phyloP scores from a whole-genome alignment of 2,113 vertebrate species.

The Phalacrocorax brasilianus region DNA sequence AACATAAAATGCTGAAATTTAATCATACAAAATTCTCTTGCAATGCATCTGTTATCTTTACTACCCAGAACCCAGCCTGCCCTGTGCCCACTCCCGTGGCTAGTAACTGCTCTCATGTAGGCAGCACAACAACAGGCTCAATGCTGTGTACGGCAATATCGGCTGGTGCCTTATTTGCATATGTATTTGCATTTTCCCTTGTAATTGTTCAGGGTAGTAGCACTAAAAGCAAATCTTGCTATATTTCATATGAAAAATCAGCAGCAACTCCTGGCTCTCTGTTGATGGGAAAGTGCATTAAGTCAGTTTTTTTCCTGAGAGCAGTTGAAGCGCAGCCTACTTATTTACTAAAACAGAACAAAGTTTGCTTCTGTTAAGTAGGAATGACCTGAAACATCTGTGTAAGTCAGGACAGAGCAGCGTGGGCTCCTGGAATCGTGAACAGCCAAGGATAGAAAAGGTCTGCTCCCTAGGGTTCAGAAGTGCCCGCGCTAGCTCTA shows the following conservation, averaged over 20 bases:
- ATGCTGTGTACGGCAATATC: background rate
- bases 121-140: background rate
- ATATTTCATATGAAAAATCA: background rate
- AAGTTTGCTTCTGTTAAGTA: background rate
- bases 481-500: background rate
- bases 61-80: conserved; percentile 40
- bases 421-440: background rate
- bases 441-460: background rate
- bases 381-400: background rate
- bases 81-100: background rate
- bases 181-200: conserved; percentile 52
- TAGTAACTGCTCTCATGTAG: background rate
- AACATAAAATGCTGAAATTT: conserved; percentile 54
- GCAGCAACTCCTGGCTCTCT: background rate
- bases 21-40: conserved; percentile 47
- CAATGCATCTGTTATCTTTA: conserved; percentile 47
- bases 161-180: conserved; percentile 59
- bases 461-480: background rate
- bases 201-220: conserved; percentile 3
- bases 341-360: background rate
- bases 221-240: conserved; percentile 53
- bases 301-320: background rate
- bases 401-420: background rate
- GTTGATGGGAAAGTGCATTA: background rate
- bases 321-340: background rate